Evolutionary conservation across 2,797 vertebrate species (phyloP), one percentile per base, ranked within the genome.

Genomic region (Semaprochilodus insignis): DNA sequence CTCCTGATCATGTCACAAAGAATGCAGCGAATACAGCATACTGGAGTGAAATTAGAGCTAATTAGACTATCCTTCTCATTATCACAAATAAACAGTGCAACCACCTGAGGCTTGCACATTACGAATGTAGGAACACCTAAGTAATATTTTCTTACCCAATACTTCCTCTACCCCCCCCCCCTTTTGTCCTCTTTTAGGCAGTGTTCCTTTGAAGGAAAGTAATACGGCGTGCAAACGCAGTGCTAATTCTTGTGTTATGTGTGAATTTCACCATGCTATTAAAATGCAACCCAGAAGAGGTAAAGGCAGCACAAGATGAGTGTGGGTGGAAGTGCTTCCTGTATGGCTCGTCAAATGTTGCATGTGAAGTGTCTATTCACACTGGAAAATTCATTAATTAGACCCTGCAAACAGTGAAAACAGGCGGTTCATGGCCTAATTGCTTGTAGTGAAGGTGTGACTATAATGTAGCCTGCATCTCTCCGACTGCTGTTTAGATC

Each of bases 51-150:
- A 19, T 31, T 8, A 67, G n/a, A n/a, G 23, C 82, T 74, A 79
- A 79, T 80, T 75, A 75, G 44, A 11, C 59, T 55, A 63, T 40
- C 60, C 21, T 78, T 66, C 77, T 78, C 71, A 55, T 76, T 52
- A 78, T n/a, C 60, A 74, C 79, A 85, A 74, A 84, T 77, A 77
- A 78, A 67, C 79, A 69, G 40, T 69, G 21, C 36, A 74, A 21
- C 51, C 52, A 54, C 69, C 27, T n/a, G 74, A 66, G 83, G 36
- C 21, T 48, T 27, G 6, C 14, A 60, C 57, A 62, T 75, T 52
- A 44, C 7, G 15, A 44, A 60, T 25, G 27, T 59, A 76, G 10
- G n/a, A 76, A 44, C 19, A 52, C 13, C 51, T 67, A 48, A 19
- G 65, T 36, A 36, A 36, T 11, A 66, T 66, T n/a, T 21, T 13